Conservation (phyloP, 1,140 invertebrate genomes). For the Lordiphosa mommai region DNA sequence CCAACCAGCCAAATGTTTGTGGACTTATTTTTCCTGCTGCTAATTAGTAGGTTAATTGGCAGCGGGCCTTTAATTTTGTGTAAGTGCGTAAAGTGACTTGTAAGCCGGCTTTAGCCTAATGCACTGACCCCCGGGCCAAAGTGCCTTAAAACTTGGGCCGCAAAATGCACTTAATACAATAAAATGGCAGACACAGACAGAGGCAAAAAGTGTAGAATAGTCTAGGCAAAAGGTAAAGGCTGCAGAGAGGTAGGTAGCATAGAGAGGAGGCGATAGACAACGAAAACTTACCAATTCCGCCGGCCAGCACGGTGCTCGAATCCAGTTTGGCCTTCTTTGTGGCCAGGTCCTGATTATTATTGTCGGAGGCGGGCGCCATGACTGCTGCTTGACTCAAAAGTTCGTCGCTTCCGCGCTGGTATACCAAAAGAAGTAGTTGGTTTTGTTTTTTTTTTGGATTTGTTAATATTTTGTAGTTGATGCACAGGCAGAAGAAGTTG, state of each 20-base stretch:
- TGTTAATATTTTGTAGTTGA: slow-evolving; percentile 42
- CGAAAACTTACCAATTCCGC: slow-evolving; percentile 79
- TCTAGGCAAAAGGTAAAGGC: slow-evolving; percentile 7
- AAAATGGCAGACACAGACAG: slow-evolving; percentile 19
- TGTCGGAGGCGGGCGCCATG: slow-evolving; percentile 95
- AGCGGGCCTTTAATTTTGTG: slow-evolving; percentile 47
- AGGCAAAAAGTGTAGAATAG: slow-evolving; percentile 3
- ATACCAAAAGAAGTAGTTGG: slow-evolving; percentile 79
- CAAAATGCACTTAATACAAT: slow-evolving; percentile 56
- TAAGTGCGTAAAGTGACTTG: slow-evolving; percentile 11
- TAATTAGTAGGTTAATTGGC: slow-evolving; percentile 76
- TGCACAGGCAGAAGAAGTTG: slow-evolving; percentile 60
- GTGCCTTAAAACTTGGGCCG: slow-evolving; percentile 29
- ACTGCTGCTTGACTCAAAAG: slow-evolving; percentile 95
- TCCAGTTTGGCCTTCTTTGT: slow-evolving; percentile 92
- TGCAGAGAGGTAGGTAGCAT: neutral
- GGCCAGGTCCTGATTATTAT: slow-evolving; percentile 94
- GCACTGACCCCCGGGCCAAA: slow-evolving; percentile 18
- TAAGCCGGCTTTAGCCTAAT: slow-evolving; percentile 42
- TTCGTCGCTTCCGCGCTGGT: slow-evolving; percentile 97
- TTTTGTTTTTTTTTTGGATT: slow-evolving; percentile 22
- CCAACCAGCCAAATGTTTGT: slow-evolving; percentile 7
- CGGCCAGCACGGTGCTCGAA: slow-evolving; percentile 73
- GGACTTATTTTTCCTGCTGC: slow-evolving; percentile 63
- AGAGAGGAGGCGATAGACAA: neutral